Conservation (phyloP, 2,888 invertebrate species). For the Neocrepidodera transversa region DNA sequence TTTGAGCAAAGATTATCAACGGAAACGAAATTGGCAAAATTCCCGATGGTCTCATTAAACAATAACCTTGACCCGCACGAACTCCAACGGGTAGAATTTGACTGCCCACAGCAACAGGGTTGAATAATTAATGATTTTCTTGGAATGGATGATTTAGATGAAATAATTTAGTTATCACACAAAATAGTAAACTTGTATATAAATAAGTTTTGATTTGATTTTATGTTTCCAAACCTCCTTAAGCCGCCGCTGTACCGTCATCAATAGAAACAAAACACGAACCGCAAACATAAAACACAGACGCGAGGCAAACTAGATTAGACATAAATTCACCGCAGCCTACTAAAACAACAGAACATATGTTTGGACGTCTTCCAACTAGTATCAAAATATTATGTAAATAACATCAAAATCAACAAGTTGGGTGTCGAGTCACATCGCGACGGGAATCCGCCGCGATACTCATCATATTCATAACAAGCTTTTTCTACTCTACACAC, state of each 20-base stretch:
- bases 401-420: constrained; percentile 39
- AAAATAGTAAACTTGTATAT: no score
- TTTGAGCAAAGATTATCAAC: constrained; percentile 9
- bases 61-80: constrained; percentile 8
- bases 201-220: no score
- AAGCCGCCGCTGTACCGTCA: neutral
- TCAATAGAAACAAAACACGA: constrained; percentile 5
- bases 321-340: neutral
- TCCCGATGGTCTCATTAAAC: constrained; percentile 18
- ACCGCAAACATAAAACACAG: constrained; percentile 11
- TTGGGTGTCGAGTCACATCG: constrained; percentile 19
- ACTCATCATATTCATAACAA: constrained; percentile 13
- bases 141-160: no score
- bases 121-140: constrained; percentile 14
- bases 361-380: constrained; percentile 44
- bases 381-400: constrained; percentile 44
- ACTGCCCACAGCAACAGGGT: constrained; percentile 8
- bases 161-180: neutral
- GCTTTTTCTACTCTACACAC: constrained; percentile 11
- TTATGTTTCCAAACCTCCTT: neutral
- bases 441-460: constrained; percentile 12
- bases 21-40: constrained; percentile 18
- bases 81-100: constrained; percentile 6
- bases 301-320: constrained; percentile 8
- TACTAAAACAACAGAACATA: constrained; percentile 29